Percentiles rank a stretch among this genome's conserved stretches.
Conservation (phyloP, 1,140 invertebrate genomes). For the Scaptodrosophila lebanonensis region DNA sequence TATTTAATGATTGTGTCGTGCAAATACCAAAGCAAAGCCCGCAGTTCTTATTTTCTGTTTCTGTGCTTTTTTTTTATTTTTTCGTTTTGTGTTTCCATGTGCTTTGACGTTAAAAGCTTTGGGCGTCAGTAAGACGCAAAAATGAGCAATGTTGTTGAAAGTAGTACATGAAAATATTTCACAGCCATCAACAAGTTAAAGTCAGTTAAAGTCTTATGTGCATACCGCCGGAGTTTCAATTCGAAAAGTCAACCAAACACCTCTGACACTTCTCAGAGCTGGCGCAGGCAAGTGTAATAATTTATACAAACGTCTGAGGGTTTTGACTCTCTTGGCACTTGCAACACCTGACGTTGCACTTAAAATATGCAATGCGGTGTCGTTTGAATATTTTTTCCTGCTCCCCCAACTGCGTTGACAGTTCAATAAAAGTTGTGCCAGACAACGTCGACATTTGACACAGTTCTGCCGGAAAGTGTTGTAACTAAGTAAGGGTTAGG, state of each 20-base stretch:
- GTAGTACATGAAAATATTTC: too few relatives aligned
- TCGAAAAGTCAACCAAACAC: slow-evolving; percentile 26
- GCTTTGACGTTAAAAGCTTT: slow-evolving; percentile 11
- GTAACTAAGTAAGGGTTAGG: neutral
- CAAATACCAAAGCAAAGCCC: slow-evolving; percentile 51
- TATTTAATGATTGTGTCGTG: slow-evolving; percentile 74
- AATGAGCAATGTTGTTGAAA: slow-evolving; percentile 8
- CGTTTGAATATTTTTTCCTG: neutral
- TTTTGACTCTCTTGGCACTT: slow-evolving; percentile 68
- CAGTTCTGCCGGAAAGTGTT: slow-evolving; percentile 45
- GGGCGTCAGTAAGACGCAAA: slow-evolving; percentile 3
- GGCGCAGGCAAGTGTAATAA: slow-evolving; percentile 52
- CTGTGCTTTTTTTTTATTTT: too few relatives aligned
- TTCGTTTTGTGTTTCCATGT: too few relatives aligned
- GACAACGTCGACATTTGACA: slow-evolving; percentile 54
- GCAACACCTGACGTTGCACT: slow-evolving; percentile 46
- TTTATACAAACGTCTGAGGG: slow-evolving; percentile 71
- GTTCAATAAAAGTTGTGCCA: slow-evolving; percentile 72
- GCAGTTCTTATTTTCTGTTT: too few relatives aligned
- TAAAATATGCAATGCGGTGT: neutral
- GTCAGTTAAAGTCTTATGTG: too few relatives aligned
- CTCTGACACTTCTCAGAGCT: neutral
- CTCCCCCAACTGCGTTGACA: slow-evolving; percentile 32
- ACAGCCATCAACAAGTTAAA: too few relatives aligned
- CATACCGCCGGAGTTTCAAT: too few relatives aligned